Conservation (phyloP, 2,797 vertebrate species). For the Acanthopagrus latus region DNA sequence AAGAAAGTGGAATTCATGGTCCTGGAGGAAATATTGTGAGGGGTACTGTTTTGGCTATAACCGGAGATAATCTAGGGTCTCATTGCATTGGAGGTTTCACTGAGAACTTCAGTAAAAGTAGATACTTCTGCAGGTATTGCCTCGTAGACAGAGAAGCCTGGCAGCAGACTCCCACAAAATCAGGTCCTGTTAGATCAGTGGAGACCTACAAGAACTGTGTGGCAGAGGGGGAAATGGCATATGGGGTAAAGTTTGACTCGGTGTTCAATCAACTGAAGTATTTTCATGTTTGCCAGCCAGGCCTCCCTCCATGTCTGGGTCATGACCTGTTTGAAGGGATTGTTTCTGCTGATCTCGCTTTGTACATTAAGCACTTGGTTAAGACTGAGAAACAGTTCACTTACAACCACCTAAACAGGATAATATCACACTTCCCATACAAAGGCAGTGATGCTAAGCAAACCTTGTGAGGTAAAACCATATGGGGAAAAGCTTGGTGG, state of each 20-base stretch:
- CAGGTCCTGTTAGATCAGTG: not conserved
- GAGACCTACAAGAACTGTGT: not conserved
- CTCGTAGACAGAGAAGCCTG: not conserved
- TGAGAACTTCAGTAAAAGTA: not conserved
- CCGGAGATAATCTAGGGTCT: not conserved
- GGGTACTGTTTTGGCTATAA: not conserved
- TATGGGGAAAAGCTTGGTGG: not conserved
- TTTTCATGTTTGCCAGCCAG: slow-evolving; percentile 18
- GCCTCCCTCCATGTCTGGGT: not conserved
- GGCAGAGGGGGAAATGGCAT: not conserved
- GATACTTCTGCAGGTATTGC: slow-evolving; percentile 1
- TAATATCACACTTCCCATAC: too few species aligned
- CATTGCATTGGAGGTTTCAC: not conserved
- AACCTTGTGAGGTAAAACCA: not conserved
- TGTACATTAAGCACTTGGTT: slow-evolving; percentile 8
- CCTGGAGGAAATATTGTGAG: too few species aligned
- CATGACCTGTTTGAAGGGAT: slow-evolving; percentile 16
- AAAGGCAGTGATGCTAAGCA: not conserved
- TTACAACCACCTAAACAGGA: not conserved
- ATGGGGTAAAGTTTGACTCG: not conserved
- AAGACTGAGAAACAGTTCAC: not conserved
- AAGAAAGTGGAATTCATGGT: not conserved
- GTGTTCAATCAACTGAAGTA: not conserved
- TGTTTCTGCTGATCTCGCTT: not conserved
- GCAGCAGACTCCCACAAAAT: not conserved